phyloP scores from a whole-genome alignment of 1,140 invertebrate genomes.

The Pomacea maculata region DNA sequence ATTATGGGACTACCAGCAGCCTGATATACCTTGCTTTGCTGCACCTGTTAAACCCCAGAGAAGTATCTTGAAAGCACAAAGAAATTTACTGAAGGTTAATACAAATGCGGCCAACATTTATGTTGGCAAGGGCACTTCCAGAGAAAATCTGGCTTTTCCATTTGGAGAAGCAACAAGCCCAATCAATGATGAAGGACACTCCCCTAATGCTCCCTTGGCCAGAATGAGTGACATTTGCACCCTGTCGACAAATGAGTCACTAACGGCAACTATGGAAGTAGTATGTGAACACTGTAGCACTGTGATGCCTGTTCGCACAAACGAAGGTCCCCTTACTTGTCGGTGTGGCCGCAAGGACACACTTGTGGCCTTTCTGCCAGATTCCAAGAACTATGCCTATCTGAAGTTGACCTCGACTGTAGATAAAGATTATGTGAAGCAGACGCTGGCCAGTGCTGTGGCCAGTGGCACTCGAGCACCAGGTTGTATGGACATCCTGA shows the following conservation, averaged over 20 bases:
- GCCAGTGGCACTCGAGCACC: conserved; percentile 49
- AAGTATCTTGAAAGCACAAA: conserved; percentile 59
- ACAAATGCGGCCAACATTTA: conserved; percentile 65
- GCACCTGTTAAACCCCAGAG: conserved; percentile 82
- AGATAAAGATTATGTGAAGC: conserved; percentile 58
- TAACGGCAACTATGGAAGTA: conserved; percentile 55
- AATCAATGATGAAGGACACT: conserved; percentile 37
- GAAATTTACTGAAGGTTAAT: conserved; percentile 57
- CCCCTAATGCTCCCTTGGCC: conserved; percentile 55
- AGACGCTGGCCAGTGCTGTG: conserved; percentile 56
- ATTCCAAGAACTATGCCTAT: conserved; percentile 44
- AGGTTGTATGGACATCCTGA: conserved; percentile 54
- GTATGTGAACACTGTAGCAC: conserved; percentile 64
- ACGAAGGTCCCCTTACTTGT: conserved; percentile 42
- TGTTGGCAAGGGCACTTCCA: conserved; percentile 61
- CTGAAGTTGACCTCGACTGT: conserved; percentile 50
- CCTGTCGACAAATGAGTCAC: conserved; percentile 52
- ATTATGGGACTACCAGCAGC: conserved; percentile 91
- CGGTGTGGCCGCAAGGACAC: conserved; percentile 57
- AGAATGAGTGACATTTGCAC: conserved; percentile 63
- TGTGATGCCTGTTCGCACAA: conserved; percentile 42
- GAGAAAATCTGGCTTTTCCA: conserved; percentile 55
- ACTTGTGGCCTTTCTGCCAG: conserved; percentile 43
- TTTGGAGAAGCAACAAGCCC: conserved; percentile 37
- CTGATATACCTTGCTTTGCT: conserved; percentile 91